Evolutionary conservation across 2,888 invertebrate genomes (phyloP), one percentile per base, ranked within the genome.

Genomic region (Cerastoderma edule): DNA sequence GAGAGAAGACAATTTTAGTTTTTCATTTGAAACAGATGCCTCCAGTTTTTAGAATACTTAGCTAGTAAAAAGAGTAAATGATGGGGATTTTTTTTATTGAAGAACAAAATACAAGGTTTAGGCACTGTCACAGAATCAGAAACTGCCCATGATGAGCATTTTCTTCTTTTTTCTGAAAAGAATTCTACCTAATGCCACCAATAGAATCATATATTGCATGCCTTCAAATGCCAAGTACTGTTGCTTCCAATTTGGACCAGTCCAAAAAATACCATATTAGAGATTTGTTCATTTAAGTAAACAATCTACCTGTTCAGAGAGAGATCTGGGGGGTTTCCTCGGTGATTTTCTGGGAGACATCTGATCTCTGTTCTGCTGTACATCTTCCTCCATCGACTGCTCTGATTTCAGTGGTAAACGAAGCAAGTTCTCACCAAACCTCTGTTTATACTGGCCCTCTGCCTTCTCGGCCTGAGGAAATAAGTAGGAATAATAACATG

Each of bases 401-500:
- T 32, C 54, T 10, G 28, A 16, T 28, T 27, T 54, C 5, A 83
- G 56, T 56, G 80, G 53, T 2, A 84, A 70, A 22, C 80, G 75
- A 19, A 86, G 66, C 35, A 85, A 73, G 28, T 84, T 69, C 28
- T 84, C 80, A 35, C 85, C 85, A 65, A 83, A 83, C 39, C 78
- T 77, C 48, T 84, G 83, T 65, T 83, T 85, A 30, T 83, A 80
- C 64, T 80, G 67, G 39, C 80, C 78, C 67, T 84, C 80, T 22
- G 78, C 48, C 56, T 82, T 79, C 67, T 84, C 77, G 48, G 80
- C 70, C 85, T 85, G 32, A 67, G 13, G 56, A 56, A 19, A 48
- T 6, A 48, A 44, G 44, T 46, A 48, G 27, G 48, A 66, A 6
- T 30, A 19, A 24, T 28, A 19, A 28, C 8, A 57, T 57, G 32